Evolutionary conservation across 2,888 invertebrate genomes (phyloP), one percentile per base, ranked within the genome.

Genomic region (Drosophila infuscata): DNA sequence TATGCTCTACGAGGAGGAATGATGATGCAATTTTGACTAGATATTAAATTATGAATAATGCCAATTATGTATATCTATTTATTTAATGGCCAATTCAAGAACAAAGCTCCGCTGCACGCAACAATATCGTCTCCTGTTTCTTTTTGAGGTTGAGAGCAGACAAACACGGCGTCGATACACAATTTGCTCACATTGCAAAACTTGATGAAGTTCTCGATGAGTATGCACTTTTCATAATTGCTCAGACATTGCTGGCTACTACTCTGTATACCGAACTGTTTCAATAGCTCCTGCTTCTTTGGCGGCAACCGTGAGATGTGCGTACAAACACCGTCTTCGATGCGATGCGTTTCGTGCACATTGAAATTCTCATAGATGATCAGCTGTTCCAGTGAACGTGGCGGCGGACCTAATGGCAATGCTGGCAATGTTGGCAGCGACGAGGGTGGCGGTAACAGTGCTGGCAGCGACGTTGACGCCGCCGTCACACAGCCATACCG

Each of bases 231-330:
- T 92, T 93, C 93, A 86, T 93, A 92, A 93, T 92, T 92, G 84
- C 92, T 92, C 86, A 93, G 92, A 89, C 91, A 91, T 90, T 93
- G 93, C 87, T 88, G 87, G 68, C 89, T 86, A 92, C 92, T 93
- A 91, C 92, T 93, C 91, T 93, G 93, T 91, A 93, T 93, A 92
- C 93, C 93, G 91, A 93, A 93, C 91, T 93, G 93, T 93, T 93
- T 93, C 79, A 93, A 91, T 75, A 93, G 87, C 89, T 93, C 93
- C 91, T 93, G 93, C 81, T 93, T 93, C 83, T 93, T 93, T 61
- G 92, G 93, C 86, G 93, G 93, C 81, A 93, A 87, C 77, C 93
- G 93, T 70, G 91, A 91, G 82, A 93, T 92, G 76, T 93, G 93
- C 69, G 93, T 93, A 77, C 92, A 92, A 74, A 93, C 92, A 68